Percentiles rank a stretch among this genome's conserved stretches.
Evolutionary conservation across 2,888 invertebrate genomes (phyloP).

Genomic region (Drosophila macrospina): DNA sequence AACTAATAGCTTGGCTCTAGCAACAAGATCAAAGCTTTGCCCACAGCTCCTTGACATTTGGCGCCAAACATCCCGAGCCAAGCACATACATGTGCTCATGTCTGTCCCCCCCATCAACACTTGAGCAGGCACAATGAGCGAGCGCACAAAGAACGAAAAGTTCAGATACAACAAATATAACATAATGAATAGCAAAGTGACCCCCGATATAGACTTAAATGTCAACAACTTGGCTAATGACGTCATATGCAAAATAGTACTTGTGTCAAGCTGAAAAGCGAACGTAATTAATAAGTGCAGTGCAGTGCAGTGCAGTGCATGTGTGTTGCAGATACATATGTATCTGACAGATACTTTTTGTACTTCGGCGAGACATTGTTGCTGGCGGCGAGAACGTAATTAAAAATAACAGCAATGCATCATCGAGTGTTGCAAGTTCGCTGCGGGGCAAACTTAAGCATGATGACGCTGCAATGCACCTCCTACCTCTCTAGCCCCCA

Average conservation of each 20-base stretch:
- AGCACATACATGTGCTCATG: background rate
- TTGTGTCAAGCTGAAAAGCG: constrained; percentile 71
- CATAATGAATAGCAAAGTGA: constrained; percentile 69
- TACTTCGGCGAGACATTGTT: constrained; percentile 55
- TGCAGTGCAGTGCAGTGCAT: background rate
- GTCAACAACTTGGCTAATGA: constrained; percentile 67
- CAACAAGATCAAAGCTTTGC: constrained; percentile 72
- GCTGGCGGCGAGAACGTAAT: constrained; percentile 38
- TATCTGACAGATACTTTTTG: constrained; percentile 47
- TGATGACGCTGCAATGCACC: constrained; percentile 61
- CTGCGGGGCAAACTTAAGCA: constrained; percentile 31
- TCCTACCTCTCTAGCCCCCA: background rate
- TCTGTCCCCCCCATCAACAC: constrained; percentile 17
- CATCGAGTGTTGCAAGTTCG: constrained; percentile 53
- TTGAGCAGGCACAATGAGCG: constrained; percentile 55
- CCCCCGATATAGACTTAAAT: constrained; percentile 72
- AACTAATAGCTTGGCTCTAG: constrained; percentile 32
- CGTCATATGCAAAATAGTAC: constrained; percentile 75
- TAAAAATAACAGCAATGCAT: constrained; percentile 80
- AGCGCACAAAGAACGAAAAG: constrained; percentile 53
- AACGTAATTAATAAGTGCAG: constrained; percentile 62
- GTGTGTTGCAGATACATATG: constrained; percentile 15
- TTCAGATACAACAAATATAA: constrained; percentile 40
- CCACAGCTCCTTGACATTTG: constrained; percentile 67
- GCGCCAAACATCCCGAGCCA: constrained; percentile 37